Evolutionary conservation across 2,797 vertebrate species (phyloP), one percentile per base, ranked within the genome.

Genomic region (Bradypus variegatus): DNA sequence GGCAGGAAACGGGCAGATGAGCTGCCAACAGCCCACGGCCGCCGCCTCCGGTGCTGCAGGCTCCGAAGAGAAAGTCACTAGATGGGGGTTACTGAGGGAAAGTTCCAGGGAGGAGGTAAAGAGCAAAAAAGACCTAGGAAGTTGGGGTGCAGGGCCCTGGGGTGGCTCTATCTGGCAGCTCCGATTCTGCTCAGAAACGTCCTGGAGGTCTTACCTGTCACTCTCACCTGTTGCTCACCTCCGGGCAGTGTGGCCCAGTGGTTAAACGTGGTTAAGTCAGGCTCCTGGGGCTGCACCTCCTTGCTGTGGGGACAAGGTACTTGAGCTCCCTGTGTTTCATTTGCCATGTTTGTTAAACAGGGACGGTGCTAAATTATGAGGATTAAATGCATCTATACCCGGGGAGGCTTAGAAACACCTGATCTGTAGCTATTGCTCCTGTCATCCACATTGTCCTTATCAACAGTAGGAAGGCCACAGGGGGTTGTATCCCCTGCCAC

Each of bases 331-430:
- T 77, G 2, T 9, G 48, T 55, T 33, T 64, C 16, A 0, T 14
- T 58, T 67, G 25, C 33, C 23, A 50, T 27, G 5, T 65, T 48
- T 45, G 82, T 67, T 38, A 31, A 60, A 19, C 13, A 6, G 36
- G 78, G 85, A 18, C 8, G 0, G 1, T 72, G 67, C 86, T 88
- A 8, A 55, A 21, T 48, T 23, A 48, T 14, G 38, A 38, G 2
- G 33, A 38, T n/a, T n/a, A 21, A 55, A 3, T 8, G 80, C 41
- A 67, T 62, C 45, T 5, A 0, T 23, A 0, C 1, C 0, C 7
- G n/a, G 27, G 27, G 31, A 88, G 65, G 27, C 38, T 64, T 21
- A 36, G 77, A 65, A 25, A 13, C 2, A 15, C 80, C 69, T 58
- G 65, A 12, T n/a, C 31, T 31, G 0, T 21, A 7, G 16, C 21